Percentiles rank a stretch among this genome's conserved stretches.
Evolutionary conservation across 2,888 invertebrate species (phyloP).

Genomic region (Beris morrisii): DNA sequence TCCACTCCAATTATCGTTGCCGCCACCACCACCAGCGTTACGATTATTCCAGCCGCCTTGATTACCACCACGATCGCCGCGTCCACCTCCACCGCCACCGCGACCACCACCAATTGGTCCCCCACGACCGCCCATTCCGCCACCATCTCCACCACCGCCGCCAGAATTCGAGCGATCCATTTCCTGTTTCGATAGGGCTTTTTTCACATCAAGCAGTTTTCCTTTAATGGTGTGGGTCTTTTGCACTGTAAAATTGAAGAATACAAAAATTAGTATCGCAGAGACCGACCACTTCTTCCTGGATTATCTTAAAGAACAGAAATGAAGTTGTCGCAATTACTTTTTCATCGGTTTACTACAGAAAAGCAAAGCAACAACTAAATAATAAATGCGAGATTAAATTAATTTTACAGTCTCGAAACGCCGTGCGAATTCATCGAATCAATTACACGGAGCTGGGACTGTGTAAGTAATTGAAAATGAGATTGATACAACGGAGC

Average conservation of each 20-base stretch:
- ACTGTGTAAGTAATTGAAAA: constrained; percentile 44
- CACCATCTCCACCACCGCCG: constrained; percentile 61
- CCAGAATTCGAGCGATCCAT: constrained; percentile 66
- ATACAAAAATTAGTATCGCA: not conserved
- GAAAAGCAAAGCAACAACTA: constrained; percentile 43
- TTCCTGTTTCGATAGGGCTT: constrained; percentile 86
- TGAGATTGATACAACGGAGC: too few species aligned
- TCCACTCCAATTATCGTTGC: constrained; percentile 43
- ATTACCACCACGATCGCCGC: constrained; percentile 55
- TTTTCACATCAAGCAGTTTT: constrained; percentile 87
- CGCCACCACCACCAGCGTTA: constrained; percentile 42
- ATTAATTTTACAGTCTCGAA: constrained; percentile 51
- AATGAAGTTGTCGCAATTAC: constrained; percentile 42
- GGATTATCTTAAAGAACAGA: too few species aligned
- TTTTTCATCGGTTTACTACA: constrained; percentile 32
- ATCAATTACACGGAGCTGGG: constrained; percentile 52
- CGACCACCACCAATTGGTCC: constrained; percentile 60
- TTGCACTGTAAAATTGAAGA: constrained; percentile 62
- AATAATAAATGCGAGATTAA: constrained; percentile 8
- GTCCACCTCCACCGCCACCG: constrained; percentile 61
- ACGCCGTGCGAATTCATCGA: constrained; percentile 50
- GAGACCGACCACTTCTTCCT: constrained; percentile 34
- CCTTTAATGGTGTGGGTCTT: constrained; percentile 81
- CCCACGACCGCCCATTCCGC: constrained; percentile 58
- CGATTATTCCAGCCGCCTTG: constrained; percentile 51